These are phyloP conservation scores for Pristionchus entomophagus DNA, from an alignment of 2,888 invertebrate species.

Conservation along the genomic window DNA sequence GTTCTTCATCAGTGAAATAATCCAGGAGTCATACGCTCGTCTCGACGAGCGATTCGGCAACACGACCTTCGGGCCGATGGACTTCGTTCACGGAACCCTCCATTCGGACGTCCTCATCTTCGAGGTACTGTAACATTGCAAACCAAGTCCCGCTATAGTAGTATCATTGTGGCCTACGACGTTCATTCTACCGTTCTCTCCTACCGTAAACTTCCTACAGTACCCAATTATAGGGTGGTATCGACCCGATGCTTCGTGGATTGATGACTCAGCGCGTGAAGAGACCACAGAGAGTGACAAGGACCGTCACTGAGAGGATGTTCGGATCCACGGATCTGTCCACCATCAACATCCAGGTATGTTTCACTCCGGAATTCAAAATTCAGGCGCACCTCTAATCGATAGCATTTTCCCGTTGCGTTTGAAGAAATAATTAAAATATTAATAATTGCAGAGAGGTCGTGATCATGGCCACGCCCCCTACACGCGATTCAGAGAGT, in stretches of 20 bases:
- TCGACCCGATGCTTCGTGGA: constrained; percentile 87
- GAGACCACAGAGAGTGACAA: constrained; percentile 86
- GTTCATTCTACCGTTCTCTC: neutral
- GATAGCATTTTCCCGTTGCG: neutral
- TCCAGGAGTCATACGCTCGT: constrained; percentile 83
- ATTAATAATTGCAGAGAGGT: constrained; percentile 80
- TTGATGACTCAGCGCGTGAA: constrained; percentile 66
- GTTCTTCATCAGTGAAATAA: neutral
- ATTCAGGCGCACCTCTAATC: neutral
- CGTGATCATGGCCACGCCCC: constrained; percentile 90
- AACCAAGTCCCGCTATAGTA: too few relatives aligned
- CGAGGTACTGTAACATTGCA: constrained; percentile 54
- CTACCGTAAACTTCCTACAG: neutral
- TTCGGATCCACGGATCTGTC: constrained; percentile 85
- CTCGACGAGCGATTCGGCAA: constrained; percentile 88
- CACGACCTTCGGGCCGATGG: constrained; percentile 84
- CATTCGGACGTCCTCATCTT: constrained; percentile 78
- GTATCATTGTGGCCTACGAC: too few relatives aligned
- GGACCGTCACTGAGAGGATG: constrained; percentile 92
- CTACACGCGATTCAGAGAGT: constrained; percentile 89
- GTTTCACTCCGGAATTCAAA: neutral
- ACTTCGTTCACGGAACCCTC: constrained; percentile 93
- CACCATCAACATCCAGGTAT: constrained; percentile 89
- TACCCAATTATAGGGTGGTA: constrained; percentile 86
- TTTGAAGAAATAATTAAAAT: neutral